Conservation (phyloP, 2,888 invertebrate genomes). For the Monopis laevigella region DNA sequence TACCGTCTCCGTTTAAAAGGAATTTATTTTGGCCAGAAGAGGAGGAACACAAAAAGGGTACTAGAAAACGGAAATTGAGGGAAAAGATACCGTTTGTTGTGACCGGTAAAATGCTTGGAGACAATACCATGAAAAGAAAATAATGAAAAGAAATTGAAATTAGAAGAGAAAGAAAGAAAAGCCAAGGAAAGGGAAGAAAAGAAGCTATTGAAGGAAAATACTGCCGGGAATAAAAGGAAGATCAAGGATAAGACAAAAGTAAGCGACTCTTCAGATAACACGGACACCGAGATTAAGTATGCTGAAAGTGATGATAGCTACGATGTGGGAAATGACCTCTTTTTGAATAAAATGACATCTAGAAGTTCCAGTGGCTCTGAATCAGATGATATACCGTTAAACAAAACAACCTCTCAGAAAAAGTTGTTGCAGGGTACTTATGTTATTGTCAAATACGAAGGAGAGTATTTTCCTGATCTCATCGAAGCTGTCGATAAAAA, state of each 20-base stretch:
- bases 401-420: too few relatives aligned
- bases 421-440: slow-evolving; percentile 3
- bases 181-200: slow-evolving; percentile 16
- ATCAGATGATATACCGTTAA: too few relatives aligned
- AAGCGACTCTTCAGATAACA: background rate
- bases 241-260: background rate
- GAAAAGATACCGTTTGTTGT: slow-evolving; percentile 18
- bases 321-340: too few relatives aligned
- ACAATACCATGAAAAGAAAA: slow-evolving; percentile 15
- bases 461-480: slow-evolving; percentile 19
- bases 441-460: slow-evolving; percentile 19
- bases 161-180: slow-evolving; percentile 15
- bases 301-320: background rate
- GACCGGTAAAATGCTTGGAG: slow-evolving; percentile 16
- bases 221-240: background rate
- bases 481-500: slow-evolving; percentile 19
- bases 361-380: too few relatives aligned
- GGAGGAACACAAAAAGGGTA: slow-evolving; percentile 15
- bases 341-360: too few relatives aligned
- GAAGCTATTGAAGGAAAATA: slow-evolving; percentile 12
- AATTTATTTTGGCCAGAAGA: too few relatives aligned
- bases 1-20: too few relatives aligned
- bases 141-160: slow-evolving; percentile 14
- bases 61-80: slow-evolving; percentile 13
- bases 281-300: background rate